A percentile compares a stretch with the other conserved stretches of the same genome.
These are phyloP conservation scores for Pachyramphus minor DNA, from an alignment of 2,113 vertebrate genomes.

Conservation along the genomic window DNA sequence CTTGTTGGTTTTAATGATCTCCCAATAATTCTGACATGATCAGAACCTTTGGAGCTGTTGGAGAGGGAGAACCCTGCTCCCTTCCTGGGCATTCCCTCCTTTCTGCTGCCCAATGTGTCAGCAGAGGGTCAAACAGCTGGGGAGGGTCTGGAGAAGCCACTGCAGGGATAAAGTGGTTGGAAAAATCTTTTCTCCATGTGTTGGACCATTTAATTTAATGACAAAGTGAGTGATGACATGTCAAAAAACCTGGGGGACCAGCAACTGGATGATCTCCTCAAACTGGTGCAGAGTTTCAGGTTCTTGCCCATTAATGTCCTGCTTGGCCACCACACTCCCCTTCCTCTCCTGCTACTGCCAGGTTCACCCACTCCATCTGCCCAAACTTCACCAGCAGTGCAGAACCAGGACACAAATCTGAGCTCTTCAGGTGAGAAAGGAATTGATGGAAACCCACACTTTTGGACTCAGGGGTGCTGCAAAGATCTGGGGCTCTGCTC, in stretches of 20 bases:
- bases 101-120: neutral
- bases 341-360: fast-evolving
- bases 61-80: neutral
- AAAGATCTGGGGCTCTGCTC: neutral
- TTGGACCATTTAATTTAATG: neutral
- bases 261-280: too few species aligned
- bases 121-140: neutral
- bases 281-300: neutral
- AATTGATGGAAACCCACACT: neutral
- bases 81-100: neutral
- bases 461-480: neutral
- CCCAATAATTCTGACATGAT: neutral
- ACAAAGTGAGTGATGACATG: neutral
- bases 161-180: neutral
- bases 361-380: neutral
- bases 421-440: neutral
- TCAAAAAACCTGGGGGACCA: neutral
- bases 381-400: neutral
- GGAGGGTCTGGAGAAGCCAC: neutral
- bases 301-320: neutral
- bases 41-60: neutral
- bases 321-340: neutral
- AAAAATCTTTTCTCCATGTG: neutral
- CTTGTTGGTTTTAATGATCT: neutral
- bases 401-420: too few species aligned